Evolutionary conservation across 2,888 invertebrate species (phyloP), one percentile per base, ranked within the genome.

Genomic region (Erannis defoliaria): DNA sequence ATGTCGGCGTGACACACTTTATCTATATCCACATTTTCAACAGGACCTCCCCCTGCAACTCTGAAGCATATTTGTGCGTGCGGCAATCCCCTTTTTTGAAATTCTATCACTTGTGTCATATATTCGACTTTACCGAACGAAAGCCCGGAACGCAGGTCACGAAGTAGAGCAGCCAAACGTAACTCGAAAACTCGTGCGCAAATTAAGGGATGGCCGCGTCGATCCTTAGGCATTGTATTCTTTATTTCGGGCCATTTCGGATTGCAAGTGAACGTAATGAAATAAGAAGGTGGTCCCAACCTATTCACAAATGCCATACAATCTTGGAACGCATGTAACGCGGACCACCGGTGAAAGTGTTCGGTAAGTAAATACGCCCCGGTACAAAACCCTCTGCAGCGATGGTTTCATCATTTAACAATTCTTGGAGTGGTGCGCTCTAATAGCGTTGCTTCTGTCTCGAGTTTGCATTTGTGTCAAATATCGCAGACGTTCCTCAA

Each of bases 11-110:
- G 26, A 26, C 26, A 26, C 8, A 26, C 26, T 8, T 57, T 57
- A 37, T 50, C 57, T 12, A 57, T 49, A 16, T 56, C 49, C 14
- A 43, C 1, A 35, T 40, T 55, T 1, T 56, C 19, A 6, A 9
- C 12, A 1, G 56, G 43, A 9, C 49, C 48, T 14, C 55, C 55
- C 10, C 55, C 55, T 37, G 38, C 31, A 1, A 55, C 55, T 14
- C 48, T 48, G 10, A 55, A 55, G 12, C 48, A 55, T 40, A 55
- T 40, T 14, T 55, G 55, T 16, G 55, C 55, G 16, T 55, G 55
- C 5, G 55, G 55, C n/a, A 50, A 16, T 19, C 50, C 50, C 9
- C 50, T 12, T 50, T 50, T 55, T 37, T 55, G 45, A 45, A 55
- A 55, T 23, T 55, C 54, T 31, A 55, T 55, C 0, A 55, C 54